phyloP scores from a whole-genome alignment of 2,797 vertebrate genomes.

The Phataginus tricuspis region DNA sequence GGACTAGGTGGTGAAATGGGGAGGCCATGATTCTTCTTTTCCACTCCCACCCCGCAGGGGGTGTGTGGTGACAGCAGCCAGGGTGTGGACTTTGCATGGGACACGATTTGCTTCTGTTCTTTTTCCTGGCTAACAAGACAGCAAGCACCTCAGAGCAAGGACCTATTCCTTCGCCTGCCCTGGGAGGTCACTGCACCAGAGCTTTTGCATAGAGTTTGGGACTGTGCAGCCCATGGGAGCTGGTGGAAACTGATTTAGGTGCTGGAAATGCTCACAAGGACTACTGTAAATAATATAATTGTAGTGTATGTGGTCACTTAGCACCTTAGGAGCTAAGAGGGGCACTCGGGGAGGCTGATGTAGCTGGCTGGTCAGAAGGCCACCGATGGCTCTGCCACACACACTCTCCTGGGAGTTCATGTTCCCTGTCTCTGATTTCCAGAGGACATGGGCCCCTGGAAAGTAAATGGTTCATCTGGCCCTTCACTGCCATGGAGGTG shows the following conservation, averaged over 20 bases:
- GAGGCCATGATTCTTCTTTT: background rate
- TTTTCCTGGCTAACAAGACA: background rate
- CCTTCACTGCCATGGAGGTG: background rate
- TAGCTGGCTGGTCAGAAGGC: background rate
- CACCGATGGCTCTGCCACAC: background rate
- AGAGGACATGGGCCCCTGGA: background rate
- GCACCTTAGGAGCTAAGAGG: background rate
- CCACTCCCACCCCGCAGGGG: rapidly evolving
- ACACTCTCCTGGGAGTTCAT: background rate
- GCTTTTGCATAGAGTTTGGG: background rate
- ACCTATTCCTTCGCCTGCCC: background rate
- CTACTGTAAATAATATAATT: background rate
- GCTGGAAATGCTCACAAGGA: background rate
- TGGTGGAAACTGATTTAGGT: background rate
- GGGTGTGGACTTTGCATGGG: background rate
- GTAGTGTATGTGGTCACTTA: background rate
- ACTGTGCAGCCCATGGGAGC: background rate
- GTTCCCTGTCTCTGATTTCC: background rate
- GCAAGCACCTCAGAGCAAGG: background rate
- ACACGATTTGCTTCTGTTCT: background rate
- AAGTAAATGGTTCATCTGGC: background rate
- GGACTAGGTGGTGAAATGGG: background rate
- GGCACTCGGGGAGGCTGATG: background rate
- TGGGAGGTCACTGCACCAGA: background rate
- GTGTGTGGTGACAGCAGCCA: background rate